A percentile compares a stretch with the other conserved stretches of the same genome.
Conservation (phyloP, 2,888 invertebrate species). For the Sphaerophoria taeniata region DNA sequence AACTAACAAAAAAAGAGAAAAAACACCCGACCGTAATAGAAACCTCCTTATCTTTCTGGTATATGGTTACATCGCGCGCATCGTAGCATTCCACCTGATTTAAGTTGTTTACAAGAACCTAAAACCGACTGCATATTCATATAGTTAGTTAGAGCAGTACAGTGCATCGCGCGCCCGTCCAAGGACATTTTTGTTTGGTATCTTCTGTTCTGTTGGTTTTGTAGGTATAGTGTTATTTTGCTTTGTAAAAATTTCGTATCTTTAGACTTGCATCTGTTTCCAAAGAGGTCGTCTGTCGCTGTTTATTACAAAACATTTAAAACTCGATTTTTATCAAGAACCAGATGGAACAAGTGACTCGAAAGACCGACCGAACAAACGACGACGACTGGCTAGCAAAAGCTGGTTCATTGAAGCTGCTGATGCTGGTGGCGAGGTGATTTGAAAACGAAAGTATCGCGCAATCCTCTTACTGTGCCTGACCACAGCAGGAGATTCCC, state of each 20-base stretch:
- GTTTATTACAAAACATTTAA: constrained; percentile 65
- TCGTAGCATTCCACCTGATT: constrained; percentile 32
- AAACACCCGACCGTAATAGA: constrained; percentile 46
- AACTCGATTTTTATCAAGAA: constrained; percentile 66
- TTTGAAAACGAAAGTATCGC: constrained; percentile 69
- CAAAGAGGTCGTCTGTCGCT: constrained; percentile 41
- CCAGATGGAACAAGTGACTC: constrained; percentile 15
- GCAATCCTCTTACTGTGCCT: constrained; percentile 51
- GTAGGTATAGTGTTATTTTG: constrained; percentile 19
- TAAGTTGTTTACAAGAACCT: constrained; percentile 45
- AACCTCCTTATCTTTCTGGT: constrained; percentile 49
- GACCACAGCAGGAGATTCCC: constrained; percentile 58
- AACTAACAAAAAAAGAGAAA: background rate
- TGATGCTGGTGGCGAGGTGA: constrained; percentile 31
- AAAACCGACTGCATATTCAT: constrained; percentile 21
- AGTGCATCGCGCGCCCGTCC: constrained; percentile 28
- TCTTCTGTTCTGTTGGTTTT: constrained; percentile 31
- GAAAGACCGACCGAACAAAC: background rate
- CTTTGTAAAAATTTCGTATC: constrained; percentile 2
- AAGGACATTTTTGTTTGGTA: constrained; percentile 43
- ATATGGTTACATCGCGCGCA: constrained; percentile 45
- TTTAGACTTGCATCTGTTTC: constrained; percentile 26
- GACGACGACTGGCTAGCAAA: background rate
- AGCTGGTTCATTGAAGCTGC: constrained; percentile 22
- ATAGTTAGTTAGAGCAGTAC: constrained; percentile 13